phyloP scores from a whole-genome alignment of 1,140 invertebrate species.

The Grapholita molesta region DNA sequence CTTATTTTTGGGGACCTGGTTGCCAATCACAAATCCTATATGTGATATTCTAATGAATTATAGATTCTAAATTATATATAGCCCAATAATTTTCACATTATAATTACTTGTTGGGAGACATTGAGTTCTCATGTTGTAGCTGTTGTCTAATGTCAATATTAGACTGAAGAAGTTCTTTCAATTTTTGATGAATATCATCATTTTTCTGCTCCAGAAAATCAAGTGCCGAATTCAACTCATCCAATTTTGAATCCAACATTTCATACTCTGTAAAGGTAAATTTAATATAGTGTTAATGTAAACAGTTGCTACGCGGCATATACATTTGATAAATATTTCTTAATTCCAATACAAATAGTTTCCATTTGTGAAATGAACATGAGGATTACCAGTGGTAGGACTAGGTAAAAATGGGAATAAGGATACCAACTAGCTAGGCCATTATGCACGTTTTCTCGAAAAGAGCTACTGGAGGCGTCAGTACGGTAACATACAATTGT shows the following conservation, averaged over 20 bases:
- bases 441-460: too few species aligned
- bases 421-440: too few species aligned
- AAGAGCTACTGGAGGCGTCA: too few species aligned
- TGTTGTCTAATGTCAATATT: slow-evolving; percentile 85
- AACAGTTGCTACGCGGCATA: too few species aligned
- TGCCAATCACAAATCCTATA: background rate
- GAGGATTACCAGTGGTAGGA: too few species aligned
- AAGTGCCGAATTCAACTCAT: slow-evolving; percentile 86
- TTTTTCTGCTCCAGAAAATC: slow-evolving; percentile 90
- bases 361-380: too few species aligned
- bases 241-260: slow-evolving; percentile 80
- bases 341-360: too few species aligned
- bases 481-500: too few species aligned
- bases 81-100: background rate
- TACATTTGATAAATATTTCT: too few species aligned
- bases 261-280: slow-evolving; percentile 62
- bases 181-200: slow-evolving; percentile 86
- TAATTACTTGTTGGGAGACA: background rate
- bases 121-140: slow-evolving; percentile 70
- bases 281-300: background rate
- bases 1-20: too few species aligned
- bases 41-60: background rate
- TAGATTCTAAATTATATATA: background rate
- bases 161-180: slow-evolving; percentile 85
- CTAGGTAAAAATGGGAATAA: too few species aligned